These are phyloP conservation scores for Maylandia zebra DNA, from an alignment of 2,113 vertebrate genomes.

Conservation along the genomic window DNA sequence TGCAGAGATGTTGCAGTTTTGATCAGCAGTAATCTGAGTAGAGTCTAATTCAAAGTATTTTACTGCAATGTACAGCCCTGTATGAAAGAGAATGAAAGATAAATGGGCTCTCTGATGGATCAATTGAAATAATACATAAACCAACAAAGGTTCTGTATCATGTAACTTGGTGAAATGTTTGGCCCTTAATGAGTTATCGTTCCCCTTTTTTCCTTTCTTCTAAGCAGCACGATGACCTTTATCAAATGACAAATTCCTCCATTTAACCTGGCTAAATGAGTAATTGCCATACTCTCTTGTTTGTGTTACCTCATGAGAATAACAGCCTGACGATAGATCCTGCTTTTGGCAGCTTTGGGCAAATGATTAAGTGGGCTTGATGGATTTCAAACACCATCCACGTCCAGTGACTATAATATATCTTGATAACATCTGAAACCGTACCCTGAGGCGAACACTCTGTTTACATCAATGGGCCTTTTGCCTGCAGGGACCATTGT, in stretches of 20 bases:
- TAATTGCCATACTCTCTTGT: not conserved
- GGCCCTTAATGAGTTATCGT: not conserved
- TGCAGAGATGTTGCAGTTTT: not conserved
- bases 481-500: not conserved
- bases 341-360: not conserved
- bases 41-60: constrained; percentile 6
- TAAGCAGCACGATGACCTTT: constrained; percentile 8
- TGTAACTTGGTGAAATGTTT: constrained; percentile 16
- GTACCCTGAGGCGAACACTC: constrained; percentile 13
- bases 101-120: not conserved
- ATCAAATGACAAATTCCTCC: constrained; percentile 1
- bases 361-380: constrained; percentile 17
- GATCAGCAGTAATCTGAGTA: constrained; percentile 11
- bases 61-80: constrained; percentile 32
- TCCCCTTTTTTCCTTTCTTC: not conserved
- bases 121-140: not conserved
- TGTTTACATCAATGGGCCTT: constrained; percentile 15
- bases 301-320: constrained; percentile 17
- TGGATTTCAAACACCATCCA: constrained; percentile 32
- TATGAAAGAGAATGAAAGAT: not conserved
- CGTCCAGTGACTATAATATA: not conserved
- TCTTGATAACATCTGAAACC: constrained; percentile 21
- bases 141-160: not conserved
- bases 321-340: not conserved
- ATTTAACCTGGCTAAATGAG: constrained; percentile 16